Base-by-base conservation (phyloP, 2,113 vertebrate species). In the Heteronetta atricapilla region DNA sequence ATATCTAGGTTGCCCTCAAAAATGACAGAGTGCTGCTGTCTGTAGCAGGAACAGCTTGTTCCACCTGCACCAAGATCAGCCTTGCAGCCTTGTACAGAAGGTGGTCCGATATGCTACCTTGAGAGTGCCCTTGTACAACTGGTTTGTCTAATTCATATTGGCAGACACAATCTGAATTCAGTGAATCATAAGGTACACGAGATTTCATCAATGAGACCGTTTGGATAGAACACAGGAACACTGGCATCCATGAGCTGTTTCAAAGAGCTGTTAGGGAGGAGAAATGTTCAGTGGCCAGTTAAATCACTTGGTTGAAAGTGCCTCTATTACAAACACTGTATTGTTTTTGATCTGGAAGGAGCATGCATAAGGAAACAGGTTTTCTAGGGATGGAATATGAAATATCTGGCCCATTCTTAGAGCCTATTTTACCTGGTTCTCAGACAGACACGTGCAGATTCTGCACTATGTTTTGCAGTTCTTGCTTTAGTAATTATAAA, bases 91-190 rank as follows among this genome's bases (percentile, higher is more conserved):
- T 75, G 40, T 67, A 46, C 56, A 86, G 82, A 59, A 83, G 67
- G 56, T 20, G 10, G 52, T 95, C 58, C 66, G 15, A 13, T 84
- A 18, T 29, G 80, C 64, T 90, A 72, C 77, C 56, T 78, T 78
- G 86, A 73, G 69, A 93, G 76, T 64, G 60, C 83, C 77, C 69
- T 92, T 12, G 0, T 78, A 13, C 44, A 86, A 78, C 56, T 75
- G 48, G 53, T 56, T 90, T 92, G 26, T 75, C 73, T 92, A 88
- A 93, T 93, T 92, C 34, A 8, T 52, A 13, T 56, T 72, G 86
- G 60, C 94, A 95, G 89, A 10, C 42, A 68, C 86, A 90, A 68
- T 88, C 86, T 89, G 90, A 86, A 73, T 60, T 76, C 86, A 79
- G 77, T 82, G 86, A 90, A 48, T 94, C 83, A 92, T 86, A 90